Evolutionary conservation across 2,888 invertebrate genomes (phyloP).

Genomic region (Pecten maximus): DNA sequence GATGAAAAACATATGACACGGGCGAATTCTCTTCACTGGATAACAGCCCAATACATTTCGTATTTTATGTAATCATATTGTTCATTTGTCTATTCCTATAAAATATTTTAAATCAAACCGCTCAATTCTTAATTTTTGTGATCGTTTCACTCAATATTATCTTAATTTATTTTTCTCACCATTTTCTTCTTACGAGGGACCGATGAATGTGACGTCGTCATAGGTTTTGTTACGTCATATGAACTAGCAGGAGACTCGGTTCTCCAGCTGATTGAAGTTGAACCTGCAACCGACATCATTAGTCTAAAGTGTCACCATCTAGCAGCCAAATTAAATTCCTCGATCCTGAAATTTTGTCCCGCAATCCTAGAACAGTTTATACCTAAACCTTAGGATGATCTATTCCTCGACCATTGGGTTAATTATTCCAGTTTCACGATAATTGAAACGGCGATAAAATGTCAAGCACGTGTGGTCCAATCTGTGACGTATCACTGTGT

Average conservation of each 20-base stretch:
- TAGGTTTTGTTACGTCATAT: slow-evolving; percentile 7
- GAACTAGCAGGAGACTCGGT: background rate
- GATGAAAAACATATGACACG: no score
- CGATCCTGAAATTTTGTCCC: background rate
- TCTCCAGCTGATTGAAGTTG: slow-evolving; percentile 11
- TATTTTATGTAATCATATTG: no score
- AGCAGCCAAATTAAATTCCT: background rate
- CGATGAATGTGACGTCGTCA: background rate
- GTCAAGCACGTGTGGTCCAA: background rate
- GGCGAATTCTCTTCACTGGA: no score
- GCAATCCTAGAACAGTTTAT: background rate
- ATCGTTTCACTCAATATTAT: background rate
- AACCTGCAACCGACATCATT: background rate
- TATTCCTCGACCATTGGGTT: background rate
- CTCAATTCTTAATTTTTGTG: no score
- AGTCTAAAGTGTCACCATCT: background rate
- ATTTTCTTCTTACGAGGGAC: background rate
- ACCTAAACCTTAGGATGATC: background rate
- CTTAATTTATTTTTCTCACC: background rate
- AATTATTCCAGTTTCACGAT: background rate
- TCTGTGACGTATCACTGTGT: background rate
- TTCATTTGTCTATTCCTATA: no score
- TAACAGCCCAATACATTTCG: no score
- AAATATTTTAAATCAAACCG: no score
- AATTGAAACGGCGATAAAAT: background rate